phyloP scores from a whole-genome alignment of 2,113 vertebrate species.

The Podilymbus podiceps region DNA sequence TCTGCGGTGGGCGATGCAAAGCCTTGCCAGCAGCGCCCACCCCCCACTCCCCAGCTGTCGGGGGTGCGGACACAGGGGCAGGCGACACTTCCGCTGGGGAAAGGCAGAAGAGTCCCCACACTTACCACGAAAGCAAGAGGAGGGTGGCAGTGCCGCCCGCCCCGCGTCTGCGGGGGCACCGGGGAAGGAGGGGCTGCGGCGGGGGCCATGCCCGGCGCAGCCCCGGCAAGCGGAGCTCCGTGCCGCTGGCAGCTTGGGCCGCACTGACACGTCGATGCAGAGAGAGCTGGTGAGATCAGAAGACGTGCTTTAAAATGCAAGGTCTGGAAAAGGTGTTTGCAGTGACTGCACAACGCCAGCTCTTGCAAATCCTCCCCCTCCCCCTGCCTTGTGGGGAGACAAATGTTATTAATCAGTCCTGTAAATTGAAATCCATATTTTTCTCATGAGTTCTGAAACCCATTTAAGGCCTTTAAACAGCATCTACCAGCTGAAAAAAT shows the following conservation, averaged over 20 bases:
- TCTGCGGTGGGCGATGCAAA: fast-evolving
- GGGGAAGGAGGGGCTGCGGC: not conserved
- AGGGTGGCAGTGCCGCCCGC: not conserved
- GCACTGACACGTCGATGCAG: fast-evolving
- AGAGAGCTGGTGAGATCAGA: not conserved
- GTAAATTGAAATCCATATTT: slow-evolving; percentile 4
- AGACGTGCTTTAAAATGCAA: fast-evolving
- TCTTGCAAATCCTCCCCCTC: not conserved
- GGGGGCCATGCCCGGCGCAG: not conserved
- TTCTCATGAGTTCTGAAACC: not conserved
- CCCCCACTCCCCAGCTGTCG: not conserved
- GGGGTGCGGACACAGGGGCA: fast-evolving
- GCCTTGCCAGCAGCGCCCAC: not conserved
- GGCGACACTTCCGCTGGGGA: not conserved
- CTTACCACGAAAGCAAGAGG: no score
- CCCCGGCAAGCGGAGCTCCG: not conserved
- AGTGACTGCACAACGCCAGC: not conserved
- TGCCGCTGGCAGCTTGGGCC: not conserved
- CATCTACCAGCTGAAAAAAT: not conserved
- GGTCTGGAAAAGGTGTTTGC: not conserved
- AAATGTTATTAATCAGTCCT: slow-evolving; percentile 18
- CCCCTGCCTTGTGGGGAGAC: not conserved
- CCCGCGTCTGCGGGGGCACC: fast-evolving
- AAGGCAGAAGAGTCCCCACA: not conserved
- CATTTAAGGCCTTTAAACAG: not conserved